Percentiles rank a stretch among this genome's conserved stretches.
Evolutionary conservation across 2,113 vertebrate genomes (phyloP).

Genomic region (Fregetta grallaria): DNA sequence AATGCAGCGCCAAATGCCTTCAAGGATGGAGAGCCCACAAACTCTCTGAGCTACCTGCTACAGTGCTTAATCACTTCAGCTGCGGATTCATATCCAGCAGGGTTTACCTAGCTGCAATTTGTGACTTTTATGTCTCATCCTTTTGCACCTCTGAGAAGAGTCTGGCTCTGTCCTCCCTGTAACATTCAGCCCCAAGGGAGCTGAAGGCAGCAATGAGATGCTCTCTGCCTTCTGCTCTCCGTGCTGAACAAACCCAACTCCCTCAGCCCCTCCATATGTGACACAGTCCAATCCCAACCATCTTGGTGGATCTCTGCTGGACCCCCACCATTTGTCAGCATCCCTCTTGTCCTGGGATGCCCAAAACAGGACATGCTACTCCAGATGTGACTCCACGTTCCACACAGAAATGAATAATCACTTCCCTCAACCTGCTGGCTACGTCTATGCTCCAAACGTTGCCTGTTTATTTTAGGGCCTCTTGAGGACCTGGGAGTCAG

Average conservation of each 20-base stretch:
- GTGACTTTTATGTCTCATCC: neutral
- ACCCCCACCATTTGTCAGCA: neutral
- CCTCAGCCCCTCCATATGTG: accelerated
- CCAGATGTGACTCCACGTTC: neutral
- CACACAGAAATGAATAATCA: neutral
- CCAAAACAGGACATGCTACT: accelerated
- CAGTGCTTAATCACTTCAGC: neutral
- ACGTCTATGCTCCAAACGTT: neutral
- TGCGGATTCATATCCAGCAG: neutral
- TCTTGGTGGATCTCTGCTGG: neutral
- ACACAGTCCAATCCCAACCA: neutral
- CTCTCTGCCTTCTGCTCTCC: neutral
- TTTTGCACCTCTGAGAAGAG: neutral
- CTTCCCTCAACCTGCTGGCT: neutral
- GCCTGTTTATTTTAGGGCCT: neutral
- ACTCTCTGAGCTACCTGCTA: neutral
- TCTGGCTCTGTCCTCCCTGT: neutral
- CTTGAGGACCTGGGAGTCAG: neutral
- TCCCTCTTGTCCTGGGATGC: neutral
- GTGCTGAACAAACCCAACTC: neutral
- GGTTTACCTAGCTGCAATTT: neutral
- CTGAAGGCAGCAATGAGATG: neutral
- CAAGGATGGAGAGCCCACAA: neutral
- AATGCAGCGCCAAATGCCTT: neutral
- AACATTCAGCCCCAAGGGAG: neutral